A percentile compares a stretch with the other conserved stretches of the same genome.
Conservation (phyloP, 1,140 invertebrate species). For the Hyposmocoma kahamanoa region DNA sequence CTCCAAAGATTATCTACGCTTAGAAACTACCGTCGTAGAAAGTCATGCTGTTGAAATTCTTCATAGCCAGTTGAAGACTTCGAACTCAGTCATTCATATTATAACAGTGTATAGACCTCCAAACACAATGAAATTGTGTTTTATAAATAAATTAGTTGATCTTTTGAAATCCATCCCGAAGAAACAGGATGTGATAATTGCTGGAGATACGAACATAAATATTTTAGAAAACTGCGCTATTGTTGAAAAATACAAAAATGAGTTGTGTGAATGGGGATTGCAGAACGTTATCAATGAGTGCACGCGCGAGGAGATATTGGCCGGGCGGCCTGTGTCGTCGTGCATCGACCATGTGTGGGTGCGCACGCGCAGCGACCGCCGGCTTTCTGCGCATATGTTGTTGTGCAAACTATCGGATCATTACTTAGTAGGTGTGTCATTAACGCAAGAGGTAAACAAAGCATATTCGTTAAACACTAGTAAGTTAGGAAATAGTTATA, state of each 20-base stretch:
- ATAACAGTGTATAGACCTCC: slow-evolving; percentile 5
- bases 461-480: not conserved
- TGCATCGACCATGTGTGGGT: slow-evolving; percentile 11
- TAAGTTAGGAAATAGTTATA: not conserved
- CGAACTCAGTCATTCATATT: not conserved
- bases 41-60: not conserved
- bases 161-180: not conserved
- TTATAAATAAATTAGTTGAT: not conserved
- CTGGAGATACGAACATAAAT: slow-evolving; percentile 7
- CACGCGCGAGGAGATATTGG: slow-evolving; percentile 1
- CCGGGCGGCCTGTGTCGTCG: not conserved
- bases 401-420: slow-evolving; percentile 6
- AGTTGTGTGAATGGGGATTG: not conserved
- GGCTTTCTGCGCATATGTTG: not conserved
- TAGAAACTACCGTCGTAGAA: not conserved
- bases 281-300: not conserved
- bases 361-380: not conserved
- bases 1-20: not conserved
- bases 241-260: slow-evolving; percentile 1
- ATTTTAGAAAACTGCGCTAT: not conserved
- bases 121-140: not conserved
- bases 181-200: not conserved
- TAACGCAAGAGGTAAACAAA: not conserved
- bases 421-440: not conserved
- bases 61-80: not conserved